These are phyloP conservation scores for Operophtera brumata DNA, from an alignment of 2,888 invertebrate species.

Conservation along the genomic window DNA sequence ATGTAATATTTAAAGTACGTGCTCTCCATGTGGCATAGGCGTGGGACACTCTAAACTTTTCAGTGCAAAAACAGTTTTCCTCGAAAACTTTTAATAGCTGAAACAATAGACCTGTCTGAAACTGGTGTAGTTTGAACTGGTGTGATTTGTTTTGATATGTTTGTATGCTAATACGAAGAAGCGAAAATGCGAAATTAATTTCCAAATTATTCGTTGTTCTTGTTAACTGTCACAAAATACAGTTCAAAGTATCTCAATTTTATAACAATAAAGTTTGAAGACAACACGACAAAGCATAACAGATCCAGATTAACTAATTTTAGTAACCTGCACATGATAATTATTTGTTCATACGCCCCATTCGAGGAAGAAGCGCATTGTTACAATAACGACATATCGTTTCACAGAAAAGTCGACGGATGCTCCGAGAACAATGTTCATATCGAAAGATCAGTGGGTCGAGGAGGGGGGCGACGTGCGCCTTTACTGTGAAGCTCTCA, in stretches of 20 bases:
- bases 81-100: too few relatives aligned
- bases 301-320: background rate
- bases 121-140: too few relatives aligned
- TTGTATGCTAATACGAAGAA: too few relatives aligned
- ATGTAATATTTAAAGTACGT: too few relatives aligned
- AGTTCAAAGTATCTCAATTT: background rate
- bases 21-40: too few relatives aligned
- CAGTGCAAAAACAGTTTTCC: background rate
- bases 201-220: too few relatives aligned
- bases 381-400: conserved; percentile 23
- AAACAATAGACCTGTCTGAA: too few relatives aligned
- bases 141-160: too few relatives aligned
- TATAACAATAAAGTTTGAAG: too few relatives aligned
- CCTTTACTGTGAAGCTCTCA: conserved; percentile 89
- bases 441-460: conserved; percentile 83
- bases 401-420: conserved; percentile 83
- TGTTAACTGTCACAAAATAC: too few relatives aligned
- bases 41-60: too few relatives aligned
- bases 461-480: conserved; percentile 82
- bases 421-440: conserved; percentile 83
- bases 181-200: background rate
- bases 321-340: background rate
- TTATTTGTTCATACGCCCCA: conserved; percentile 7
- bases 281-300: background rate
- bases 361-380: conserved; percentile 39